phyloP scores from a whole-genome alignment of 2,113 vertebrate genomes.

The Hippocampus zosterae region DNA sequence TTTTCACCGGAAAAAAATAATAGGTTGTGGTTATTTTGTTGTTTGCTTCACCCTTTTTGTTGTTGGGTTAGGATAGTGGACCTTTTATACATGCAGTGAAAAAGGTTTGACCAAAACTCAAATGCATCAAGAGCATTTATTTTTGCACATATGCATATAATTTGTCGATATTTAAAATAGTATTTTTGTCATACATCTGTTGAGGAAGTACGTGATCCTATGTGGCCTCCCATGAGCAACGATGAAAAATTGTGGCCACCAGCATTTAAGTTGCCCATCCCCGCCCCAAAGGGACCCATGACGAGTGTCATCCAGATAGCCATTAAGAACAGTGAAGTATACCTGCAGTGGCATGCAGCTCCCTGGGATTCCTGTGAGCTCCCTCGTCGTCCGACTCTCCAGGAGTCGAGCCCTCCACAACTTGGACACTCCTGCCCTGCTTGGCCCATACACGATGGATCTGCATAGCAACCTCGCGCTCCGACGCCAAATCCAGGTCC shows the following conservation, averaged over 20 bases:
- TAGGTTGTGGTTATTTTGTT: too few species aligned
- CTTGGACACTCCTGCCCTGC: slow-evolving; percentile 83
- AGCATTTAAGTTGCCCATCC: too few species aligned
- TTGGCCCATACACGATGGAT: slow-evolving; percentile 84
- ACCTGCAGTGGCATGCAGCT: slow-evolving; percentile 75
- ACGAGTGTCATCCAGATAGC: not conserved
- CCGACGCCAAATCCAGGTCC: slow-evolving; percentile 89
- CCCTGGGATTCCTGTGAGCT: slow-evolving; percentile 70
- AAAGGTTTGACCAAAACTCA: too few species aligned
- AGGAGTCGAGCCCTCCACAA: slow-evolving; percentile 75
- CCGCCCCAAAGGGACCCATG: not conserved
- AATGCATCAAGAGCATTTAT: too few species aligned
- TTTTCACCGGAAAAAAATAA: too few species aligned
- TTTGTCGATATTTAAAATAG: not conserved
- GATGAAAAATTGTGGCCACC: too few species aligned
- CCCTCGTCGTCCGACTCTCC: slow-evolving; percentile 81
- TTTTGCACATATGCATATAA: not conserved
- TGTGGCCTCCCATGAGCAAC: too few species aligned
- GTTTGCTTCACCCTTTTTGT: too few species aligned
- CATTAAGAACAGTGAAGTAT: slow-evolving; percentile 24
- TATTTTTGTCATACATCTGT: too few species aligned
- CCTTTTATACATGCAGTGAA: too few species aligned
- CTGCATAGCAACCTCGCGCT: slow-evolving; percentile 89
- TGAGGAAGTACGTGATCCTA: not conserved
- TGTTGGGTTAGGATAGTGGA: too few species aligned